Evolutionary conservation across 2,888 invertebrate genomes (phyloP).

Genomic region (Diarsia mendica): DNA sequence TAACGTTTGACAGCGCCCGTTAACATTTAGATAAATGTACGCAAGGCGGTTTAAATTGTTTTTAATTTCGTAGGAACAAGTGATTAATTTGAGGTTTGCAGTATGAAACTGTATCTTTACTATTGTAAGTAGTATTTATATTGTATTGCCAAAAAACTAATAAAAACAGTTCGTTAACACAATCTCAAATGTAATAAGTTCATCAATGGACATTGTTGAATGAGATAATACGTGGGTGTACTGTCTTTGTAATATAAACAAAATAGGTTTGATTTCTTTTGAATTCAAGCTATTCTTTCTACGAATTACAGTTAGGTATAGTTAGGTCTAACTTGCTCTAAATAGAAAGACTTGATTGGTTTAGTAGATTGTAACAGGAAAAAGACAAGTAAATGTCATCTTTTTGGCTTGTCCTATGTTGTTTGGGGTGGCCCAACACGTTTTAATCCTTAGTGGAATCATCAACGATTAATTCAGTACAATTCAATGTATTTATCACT

Average conservation of each 20-base stretch:
- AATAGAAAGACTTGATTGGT: not conserved
- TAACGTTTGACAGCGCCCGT: slow-evolving; percentile 65
- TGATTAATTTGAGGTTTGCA: slow-evolving; percentile 20
- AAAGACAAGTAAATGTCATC: not conserved
- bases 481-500: too few relatives aligned
- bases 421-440: not conserved
- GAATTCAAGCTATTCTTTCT: slow-evolving; percentile 4
- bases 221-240: slow-evolving; percentile 6
- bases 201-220: slow-evolving; percentile 2
- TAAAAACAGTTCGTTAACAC: slow-evolving; percentile 26
- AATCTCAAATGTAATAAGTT: slow-evolving; percentile 11
- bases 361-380: not conserved
- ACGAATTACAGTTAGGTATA: slow-evolving; percentile 24
- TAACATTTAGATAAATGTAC: slow-evolving; percentile 44
- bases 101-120: not conserved
- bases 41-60: slow-evolving; percentile 32
- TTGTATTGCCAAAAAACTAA: not conserved
- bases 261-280: slow-evolving; percentile 25
- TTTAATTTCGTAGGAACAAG: slow-evolving; percentile 11
- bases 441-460: not conserved
- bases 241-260: slow-evolving; percentile 12
- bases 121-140: not conserved
- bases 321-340: not conserved
- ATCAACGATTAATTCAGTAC: too few relatives aligned
- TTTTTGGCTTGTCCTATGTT: not conserved